Base-by-base conservation (phyloP, 2,888 invertebrate species). In the Sinohyriopsis cumingii region DNA sequence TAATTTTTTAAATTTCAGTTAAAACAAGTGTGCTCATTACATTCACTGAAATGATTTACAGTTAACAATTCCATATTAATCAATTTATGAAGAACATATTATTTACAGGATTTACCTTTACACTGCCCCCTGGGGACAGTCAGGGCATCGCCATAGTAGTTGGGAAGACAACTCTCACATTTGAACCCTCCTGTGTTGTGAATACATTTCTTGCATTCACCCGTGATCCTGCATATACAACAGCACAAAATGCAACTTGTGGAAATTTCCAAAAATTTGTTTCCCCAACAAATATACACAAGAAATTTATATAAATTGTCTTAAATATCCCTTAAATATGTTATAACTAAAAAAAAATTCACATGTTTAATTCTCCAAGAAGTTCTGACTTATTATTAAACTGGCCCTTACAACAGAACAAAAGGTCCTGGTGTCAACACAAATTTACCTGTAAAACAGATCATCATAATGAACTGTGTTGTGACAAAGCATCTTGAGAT, bases 171-270 rank as follows among this genome's bases (percentile, higher is more conserved):
- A 84, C 94, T 94, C 80, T 98, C 98, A 88, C 99, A 99, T 87
- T 95, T 94, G 59, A 93, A 92, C 0, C 99, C 99, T 59, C 94
- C 96, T 0, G 98, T 98, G 86, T 97, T 97, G 90, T 96, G 95
- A 79, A 98, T 96, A 90, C 99, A 99, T 90, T 98, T 98, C 61
- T 97, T 91, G 91, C 99, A 99, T 87, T 96, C 95, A 24, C 99
- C 99, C 6, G 95, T 95, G 1, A 95, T 95, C n/a, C 96, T 90
- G 77, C 3, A 15, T 45, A 45, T 45, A 45, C 15, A 45, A 45
- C 45, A 45, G 45, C 45, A 45, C 45, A 66, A 55, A 25, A 9
- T 59, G 9, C 9, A 24, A 22, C 20, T 22, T 9, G 0, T 18
- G 18, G 3, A 22, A 22, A 24, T 59, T 19, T 59, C 1, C 24